A percentile compares a stretch with the other conserved stretches of the same genome.
Conservation (phyloP, 2,888 invertebrate genomes). For the Stenchaetothrips biformis region DNA sequence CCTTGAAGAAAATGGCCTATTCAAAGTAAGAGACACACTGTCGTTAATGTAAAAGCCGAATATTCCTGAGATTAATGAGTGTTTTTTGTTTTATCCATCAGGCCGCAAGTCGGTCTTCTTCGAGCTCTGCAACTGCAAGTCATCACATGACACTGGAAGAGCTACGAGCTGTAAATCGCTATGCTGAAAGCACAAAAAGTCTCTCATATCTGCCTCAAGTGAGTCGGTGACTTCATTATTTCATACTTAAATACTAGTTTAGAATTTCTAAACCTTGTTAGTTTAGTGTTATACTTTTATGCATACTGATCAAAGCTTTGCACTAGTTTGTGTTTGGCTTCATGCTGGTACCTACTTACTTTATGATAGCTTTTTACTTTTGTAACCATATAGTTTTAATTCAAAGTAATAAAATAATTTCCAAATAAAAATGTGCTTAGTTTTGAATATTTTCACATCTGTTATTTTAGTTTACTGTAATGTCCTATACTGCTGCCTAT, state of each 20-base stretch:
- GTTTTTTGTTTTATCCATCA: slow-evolving; percentile 30
- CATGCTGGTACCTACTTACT: neutral
- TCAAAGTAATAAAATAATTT: neutral
- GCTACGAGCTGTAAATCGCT: slow-evolving; percentile 77
- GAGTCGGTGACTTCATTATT: slow-evolving; percentile 42
- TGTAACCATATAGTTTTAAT: neutral
- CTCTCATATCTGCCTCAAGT: slow-evolving; percentile 89
- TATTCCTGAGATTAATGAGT: neutral
- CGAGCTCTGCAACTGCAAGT: slow-evolving; percentile 51
- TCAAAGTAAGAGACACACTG: slow-evolving; percentile 53
- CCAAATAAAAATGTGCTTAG: neutral
- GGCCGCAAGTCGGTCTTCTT: slow-evolving; percentile 64
- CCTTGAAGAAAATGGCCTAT: slow-evolving; percentile 74
- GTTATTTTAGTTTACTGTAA: too few relatives aligned
- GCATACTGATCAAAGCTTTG: neutral
- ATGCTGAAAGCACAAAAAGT: slow-evolving; percentile 87
- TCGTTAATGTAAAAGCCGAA: neutral
- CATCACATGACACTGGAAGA: slow-evolving; percentile 74
- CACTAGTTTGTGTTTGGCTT: neutral
- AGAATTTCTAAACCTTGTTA: neutral
- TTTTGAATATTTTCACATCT: neutral
- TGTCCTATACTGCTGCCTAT: too few relatives aligned
- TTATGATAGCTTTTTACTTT: neutral
- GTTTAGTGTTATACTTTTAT: neutral
- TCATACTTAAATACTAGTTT: slow-evolving; percentile 22